Conservation (phyloP, 1,140 invertebrate species). For the Formica selysi region DNA sequence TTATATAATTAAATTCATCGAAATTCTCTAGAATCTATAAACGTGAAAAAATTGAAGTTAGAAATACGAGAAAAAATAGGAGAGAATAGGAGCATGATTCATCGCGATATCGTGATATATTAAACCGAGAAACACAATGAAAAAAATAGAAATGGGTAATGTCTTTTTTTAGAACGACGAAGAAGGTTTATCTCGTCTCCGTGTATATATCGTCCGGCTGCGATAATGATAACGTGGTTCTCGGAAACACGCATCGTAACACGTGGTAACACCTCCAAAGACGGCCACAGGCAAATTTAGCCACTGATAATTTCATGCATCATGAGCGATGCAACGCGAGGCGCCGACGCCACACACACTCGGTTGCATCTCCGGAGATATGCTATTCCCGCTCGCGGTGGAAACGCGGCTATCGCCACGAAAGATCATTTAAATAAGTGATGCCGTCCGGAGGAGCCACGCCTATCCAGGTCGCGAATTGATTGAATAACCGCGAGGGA, state of each 20-base stretch:
- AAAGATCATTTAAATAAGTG: conserved; percentile 71
- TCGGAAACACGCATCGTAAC: neutral
- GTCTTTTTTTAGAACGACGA: neutral
- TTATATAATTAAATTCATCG: too few species aligned
- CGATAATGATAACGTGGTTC: conserved; percentile 26
- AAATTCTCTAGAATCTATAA: too few species aligned
- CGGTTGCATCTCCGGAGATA: conserved; percentile 39
- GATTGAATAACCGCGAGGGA: conserved; percentile 27
- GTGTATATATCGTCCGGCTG: neutral
- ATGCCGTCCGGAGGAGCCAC: conserved; percentile 48
- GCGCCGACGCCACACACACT: conserved; percentile 36
- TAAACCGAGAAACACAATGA: too few species aligned
- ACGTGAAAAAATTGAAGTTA: too few species aligned
- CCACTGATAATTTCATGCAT: conserved; percentile 49
- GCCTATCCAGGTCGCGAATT: conserved; percentile 40
- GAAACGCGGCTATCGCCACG: conserved; percentile 9
- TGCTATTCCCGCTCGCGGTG: conserved; percentile 13
- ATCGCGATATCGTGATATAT: too few species aligned
- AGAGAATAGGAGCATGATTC: too few species aligned
- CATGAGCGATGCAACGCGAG: conserved; percentile 27
- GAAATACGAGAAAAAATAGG: too few species aligned
- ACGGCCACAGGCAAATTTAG: conserved; percentile 41
- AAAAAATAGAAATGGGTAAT: neutral
- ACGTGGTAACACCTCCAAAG: neutral
- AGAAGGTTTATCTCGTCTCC: neutral